phyloP scores from a whole-genome alignment of 2,888 invertebrate genomes.

The Dexiosoma caninum region DNA sequence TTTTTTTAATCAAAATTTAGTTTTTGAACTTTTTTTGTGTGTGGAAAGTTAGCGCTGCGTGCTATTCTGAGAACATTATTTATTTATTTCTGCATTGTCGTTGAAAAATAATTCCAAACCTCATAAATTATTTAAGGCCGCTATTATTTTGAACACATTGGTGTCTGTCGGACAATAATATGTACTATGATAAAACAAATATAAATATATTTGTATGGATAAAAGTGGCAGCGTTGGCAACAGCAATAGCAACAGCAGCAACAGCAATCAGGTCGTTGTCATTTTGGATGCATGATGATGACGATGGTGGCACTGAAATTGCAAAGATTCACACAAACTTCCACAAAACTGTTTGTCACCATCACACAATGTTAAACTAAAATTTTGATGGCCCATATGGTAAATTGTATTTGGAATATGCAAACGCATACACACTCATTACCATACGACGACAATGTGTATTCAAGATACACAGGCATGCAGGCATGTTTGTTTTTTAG shows the following conservation, averaged over 20 bases:
- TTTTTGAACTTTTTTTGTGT: too few relatives aligned
- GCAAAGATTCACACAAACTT: conserved; percentile 32
- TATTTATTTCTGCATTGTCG: too few relatives aligned
- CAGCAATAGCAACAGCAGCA: neutral
- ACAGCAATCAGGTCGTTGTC: conserved; percentile 50
- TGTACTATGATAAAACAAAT: conserved; percentile 15
- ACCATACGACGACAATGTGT: too few relatives aligned
- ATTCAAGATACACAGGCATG: neutral
- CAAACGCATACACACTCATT: too few relatives aligned
- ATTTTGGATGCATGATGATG: conserved; percentile 49
- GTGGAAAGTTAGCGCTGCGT: too few relatives aligned
- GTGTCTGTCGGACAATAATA: conserved; percentile 2
- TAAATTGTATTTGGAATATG: conserved; percentile 17
- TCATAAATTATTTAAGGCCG: neutral
- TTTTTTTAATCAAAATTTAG: too few relatives aligned
- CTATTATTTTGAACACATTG: neutral
- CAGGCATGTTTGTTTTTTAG: conserved; percentile 18
- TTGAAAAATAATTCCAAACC: too few relatives aligned
- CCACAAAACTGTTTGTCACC: conserved; percentile 46
- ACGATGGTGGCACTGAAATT: conserved; percentile 33
- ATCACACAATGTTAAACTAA: conserved; percentile 34
- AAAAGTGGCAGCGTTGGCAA: conserved; percentile 20
- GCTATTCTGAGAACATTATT: too few relatives aligned
- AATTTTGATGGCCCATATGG: conserved; percentile 59
- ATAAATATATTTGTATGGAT: conserved; percentile 24